A percentile compares a stretch with the other conserved stretches of the same genome.
Conservation (phyloP, 2,113 vertebrate genomes). For the Corapipo altera region DNA sequence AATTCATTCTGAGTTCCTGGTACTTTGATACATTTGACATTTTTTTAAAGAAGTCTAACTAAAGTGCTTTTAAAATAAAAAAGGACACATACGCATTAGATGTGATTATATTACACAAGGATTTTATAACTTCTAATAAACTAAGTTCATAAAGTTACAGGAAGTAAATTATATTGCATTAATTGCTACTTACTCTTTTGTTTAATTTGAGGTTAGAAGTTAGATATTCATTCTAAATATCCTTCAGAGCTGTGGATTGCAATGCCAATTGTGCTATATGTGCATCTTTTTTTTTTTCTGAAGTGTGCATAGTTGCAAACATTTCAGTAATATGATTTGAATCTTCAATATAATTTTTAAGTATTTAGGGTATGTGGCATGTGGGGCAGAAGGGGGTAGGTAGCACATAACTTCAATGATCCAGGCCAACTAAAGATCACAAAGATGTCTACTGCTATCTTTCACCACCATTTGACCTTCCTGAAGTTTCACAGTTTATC, state of each 20-base stretch:
- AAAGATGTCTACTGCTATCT: neutral
- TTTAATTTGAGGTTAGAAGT: neutral
- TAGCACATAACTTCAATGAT: neutral
- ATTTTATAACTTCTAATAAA: neutral
- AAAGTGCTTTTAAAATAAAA: neutral
- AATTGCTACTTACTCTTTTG: neutral
- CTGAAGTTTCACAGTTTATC: neutral
- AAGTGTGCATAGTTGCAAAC: neutral
- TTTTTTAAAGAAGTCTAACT: neutral
- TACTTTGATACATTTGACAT: neutral
- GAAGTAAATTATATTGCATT: neutral
- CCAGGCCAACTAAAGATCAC: neutral
- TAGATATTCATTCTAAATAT: neutral
- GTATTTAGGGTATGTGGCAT: neutral
- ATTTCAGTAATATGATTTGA: neutral
- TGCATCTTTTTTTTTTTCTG: neutral
- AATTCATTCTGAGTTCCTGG: neutral
- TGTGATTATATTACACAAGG: neutral
- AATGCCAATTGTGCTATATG: neutral
- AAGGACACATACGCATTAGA: neutral
- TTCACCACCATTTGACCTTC: neutral
- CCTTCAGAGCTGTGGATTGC: neutral
- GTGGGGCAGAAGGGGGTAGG: neutral
- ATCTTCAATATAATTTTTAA: neutral
- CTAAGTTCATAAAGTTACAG: neutral